A percentile compares a stretch with the other conserved stretches of the same genome.
These are phyloP conservation scores for Paraplagusia blochii DNA, from an alignment of 2,113 vertebrate species.

Conservation along the genomic window DNA sequence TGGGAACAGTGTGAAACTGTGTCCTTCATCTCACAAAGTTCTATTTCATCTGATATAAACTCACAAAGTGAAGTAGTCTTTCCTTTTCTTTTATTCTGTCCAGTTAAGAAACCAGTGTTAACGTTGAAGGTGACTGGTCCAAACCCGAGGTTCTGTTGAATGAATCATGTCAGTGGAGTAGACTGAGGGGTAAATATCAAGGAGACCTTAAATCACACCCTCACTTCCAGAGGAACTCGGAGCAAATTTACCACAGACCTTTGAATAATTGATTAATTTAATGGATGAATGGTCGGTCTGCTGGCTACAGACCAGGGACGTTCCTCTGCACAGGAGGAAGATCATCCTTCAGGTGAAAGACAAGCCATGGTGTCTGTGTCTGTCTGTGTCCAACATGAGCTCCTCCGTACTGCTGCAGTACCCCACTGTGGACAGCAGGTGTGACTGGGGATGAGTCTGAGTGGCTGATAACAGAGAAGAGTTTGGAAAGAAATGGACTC, in stretches of 20 bases:
- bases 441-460: too few species aligned
- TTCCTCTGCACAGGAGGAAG: neutral
- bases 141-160: neutral
- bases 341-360: neutral
- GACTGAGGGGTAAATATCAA: neutral
- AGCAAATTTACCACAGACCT: neutral
- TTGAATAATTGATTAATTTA: neutral
- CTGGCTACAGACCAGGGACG: neutral
- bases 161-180: neutral
- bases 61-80: too few species aligned
- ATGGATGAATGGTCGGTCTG: neutral
- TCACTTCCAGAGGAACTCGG: neutral
- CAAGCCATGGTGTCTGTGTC: too few species aligned
- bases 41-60: too few species aligned
- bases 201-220: neutral
- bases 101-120: neutral
- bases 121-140: neutral
- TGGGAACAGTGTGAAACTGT: too few species aligned
- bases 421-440: too few species aligned
- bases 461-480: too few species aligned
- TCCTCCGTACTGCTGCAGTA: too few species aligned
- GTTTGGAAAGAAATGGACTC: too few species aligned
- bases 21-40: too few species aligned
- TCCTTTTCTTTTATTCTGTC: neutral
- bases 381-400: too few species aligned